Conservation (phyloP, 2,113 vertebrate species). For the Penelope pileata region DNA sequence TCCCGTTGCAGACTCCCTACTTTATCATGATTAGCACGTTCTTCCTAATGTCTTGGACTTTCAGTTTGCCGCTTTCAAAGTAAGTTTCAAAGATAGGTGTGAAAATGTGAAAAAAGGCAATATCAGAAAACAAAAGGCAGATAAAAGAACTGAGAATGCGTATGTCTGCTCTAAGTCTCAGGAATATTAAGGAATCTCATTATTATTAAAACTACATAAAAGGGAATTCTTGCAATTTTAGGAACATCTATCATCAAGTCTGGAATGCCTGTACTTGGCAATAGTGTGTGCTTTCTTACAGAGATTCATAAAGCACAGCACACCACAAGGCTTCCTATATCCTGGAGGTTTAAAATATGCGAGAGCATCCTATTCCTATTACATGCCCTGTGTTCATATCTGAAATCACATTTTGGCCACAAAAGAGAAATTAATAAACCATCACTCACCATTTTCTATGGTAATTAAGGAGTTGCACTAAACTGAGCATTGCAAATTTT, state of each 20-base stretch:
- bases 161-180: not conserved
- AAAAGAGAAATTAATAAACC: slow-evolving; percentile 39
- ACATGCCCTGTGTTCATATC: slow-evolving; percentile 13
- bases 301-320: not conserved
- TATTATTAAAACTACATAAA: not conserved
- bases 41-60: not conserved
- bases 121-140: not conserved
- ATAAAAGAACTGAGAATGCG: not conserved
- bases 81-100: not conserved
- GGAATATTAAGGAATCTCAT: not conserved
- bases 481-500: not conserved
- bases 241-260: not conserved
- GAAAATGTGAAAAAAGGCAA: not conserved
- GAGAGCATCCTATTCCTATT: slow-evolving; percentile 20
- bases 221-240: not conserved
- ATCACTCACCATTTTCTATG: not conserved
- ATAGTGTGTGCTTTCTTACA: not conserved
- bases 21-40: not conserved
- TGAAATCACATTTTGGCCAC: slow-evolving; percentile 9
- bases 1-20: not conserved
- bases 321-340: not conserved
- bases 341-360: not conserved
- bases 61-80: not conserved
- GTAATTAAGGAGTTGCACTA: slow-evolving; percentile 32
- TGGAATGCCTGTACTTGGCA: not conserved